Percentiles rank a stretch among this genome's conserved stretches.
phyloP scores from a whole-genome alignment of 2,797 vertebrate species.

The Notamacropus eugenii region DNA sequence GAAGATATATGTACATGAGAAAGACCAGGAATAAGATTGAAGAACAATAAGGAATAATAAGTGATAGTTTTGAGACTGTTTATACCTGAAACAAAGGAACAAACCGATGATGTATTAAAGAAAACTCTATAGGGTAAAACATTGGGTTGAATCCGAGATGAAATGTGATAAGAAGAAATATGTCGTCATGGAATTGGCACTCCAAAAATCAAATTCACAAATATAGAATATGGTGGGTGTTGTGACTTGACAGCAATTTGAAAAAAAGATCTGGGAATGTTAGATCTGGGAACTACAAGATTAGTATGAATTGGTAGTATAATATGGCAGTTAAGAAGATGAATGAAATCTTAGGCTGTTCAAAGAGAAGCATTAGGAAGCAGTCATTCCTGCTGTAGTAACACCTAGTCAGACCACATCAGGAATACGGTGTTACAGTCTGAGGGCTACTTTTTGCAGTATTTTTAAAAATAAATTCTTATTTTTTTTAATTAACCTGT shows the following conservation, averaged over 20 bases:
- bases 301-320: neutral
- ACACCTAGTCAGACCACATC: neutral
- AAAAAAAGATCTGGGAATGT: neutral
- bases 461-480: neutral
- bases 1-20: neutral
- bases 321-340: neutral
- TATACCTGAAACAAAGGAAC: neutral
- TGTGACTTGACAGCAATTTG: neutral
- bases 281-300: neutral
- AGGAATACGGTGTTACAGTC: neutral
- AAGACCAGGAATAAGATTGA: neutral
- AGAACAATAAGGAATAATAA: neutral
- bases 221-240: neutral
- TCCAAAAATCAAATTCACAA: neutral
- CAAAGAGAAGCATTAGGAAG: neutral
- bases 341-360: neutral
- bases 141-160: neutral
- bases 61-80: neutral
- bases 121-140: neutral
- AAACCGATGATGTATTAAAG: neutral
- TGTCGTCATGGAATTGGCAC: neutral
- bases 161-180: neutral
- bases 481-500: neutral
- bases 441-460: neutral
- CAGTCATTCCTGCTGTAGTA: neutral